Evolutionary conservation across 2,113 vertebrate species (phyloP).

Genomic region (Dascyllus trimaculatus): DNA sequence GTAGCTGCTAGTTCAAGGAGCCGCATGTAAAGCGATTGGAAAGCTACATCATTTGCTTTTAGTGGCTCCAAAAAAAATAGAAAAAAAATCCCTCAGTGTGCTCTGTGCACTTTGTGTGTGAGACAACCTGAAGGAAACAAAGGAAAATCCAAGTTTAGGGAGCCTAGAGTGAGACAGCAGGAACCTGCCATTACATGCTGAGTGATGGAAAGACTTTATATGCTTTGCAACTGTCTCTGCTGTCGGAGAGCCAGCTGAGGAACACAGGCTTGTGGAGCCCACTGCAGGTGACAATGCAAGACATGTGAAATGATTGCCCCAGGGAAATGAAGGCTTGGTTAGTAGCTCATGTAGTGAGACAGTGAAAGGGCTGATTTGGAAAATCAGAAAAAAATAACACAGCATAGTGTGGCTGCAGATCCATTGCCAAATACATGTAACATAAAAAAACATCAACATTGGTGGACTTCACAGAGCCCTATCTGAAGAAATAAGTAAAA

Average conservation of each 20-base stretch:
- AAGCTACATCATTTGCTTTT: constrained; percentile 10
- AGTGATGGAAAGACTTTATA: constrained; percentile 61
- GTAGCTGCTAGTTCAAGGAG: constrained; percentile 22
- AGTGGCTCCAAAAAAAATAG: not conserved
- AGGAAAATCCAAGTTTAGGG: constrained; percentile 41
- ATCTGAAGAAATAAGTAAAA: not conserved
- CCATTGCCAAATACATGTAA: not conserved
- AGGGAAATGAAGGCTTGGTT: constrained; percentile 7
- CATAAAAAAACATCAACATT: not conserved
- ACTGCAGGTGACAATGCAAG: constrained; percentile 25
- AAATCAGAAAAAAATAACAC: not conserved
- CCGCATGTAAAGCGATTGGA: constrained; percentile 17
- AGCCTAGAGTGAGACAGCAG: constrained; percentile 57
- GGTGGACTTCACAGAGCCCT: not conserved
- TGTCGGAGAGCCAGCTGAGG: constrained; percentile 40
- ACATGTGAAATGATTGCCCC: constrained; percentile 4
- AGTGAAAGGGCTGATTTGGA: not conserved
- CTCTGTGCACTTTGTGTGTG: constrained; percentile 12
- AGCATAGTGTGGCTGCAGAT: not conserved
- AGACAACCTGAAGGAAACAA: constrained; percentile 47
- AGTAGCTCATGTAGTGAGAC: not conserved
- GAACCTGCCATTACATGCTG: constrained; percentile 39
- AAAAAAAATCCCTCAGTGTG: constrained; percentile 33
- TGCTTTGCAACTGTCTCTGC: constrained; percentile 48
- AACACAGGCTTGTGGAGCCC: constrained; percentile 38